Percentiles rank a stretch among this genome's conserved stretches.
Evolutionary conservation across 1,140 invertebrate genomes (phyloP).

Genomic region (Drosophila novamexicana): DNA sequence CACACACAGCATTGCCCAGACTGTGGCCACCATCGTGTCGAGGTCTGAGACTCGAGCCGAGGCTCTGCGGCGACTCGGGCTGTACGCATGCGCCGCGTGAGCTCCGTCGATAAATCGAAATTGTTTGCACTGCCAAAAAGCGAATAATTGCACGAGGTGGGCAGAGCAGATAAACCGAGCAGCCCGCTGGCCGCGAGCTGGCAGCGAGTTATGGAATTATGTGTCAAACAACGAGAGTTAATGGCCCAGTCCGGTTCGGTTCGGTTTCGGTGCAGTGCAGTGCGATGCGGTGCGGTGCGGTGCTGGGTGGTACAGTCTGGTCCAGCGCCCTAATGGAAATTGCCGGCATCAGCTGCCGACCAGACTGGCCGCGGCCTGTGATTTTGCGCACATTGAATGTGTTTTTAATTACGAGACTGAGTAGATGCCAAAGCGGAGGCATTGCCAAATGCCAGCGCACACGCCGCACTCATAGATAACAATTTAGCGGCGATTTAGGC

Average conservation of each 20-base stretch:
- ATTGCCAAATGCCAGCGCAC: conserved; percentile 68
- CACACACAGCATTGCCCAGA: conserved; percentile 48
- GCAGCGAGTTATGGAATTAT: conserved; percentile 78
- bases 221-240: conserved; percentile 81
- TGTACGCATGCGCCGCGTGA: conserved; percentile 76
- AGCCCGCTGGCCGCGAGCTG: conserved; percentile 39
- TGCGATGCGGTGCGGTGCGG: not conserved
- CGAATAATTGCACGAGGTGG: conserved; percentile 76
- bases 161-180: conserved; percentile 26
- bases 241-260: conserved; percentile 53
- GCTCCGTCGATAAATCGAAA: conserved; percentile 80
- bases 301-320: not conserved
- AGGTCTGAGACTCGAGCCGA: conserved; percentile 15
- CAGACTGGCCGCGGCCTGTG: conserved; percentile 55
- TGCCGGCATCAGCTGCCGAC: conserved; percentile 21
- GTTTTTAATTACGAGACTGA: conserved; percentile 76
- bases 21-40: conserved; percentile 33
- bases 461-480: conserved; percentile 81
- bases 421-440: conserved; percentile 58
- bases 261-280: not conserved
- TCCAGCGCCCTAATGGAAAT: conserved; percentile 62
- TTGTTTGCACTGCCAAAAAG: conserved; percentile 82
- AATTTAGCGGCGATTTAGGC: conserved; percentile 82
- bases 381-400: conserved; percentile 83
- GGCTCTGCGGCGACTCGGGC: conserved; percentile 1